Evolutionary conservation across 2,888 invertebrate genomes (phyloP), one percentile per base, ranked within the genome.

Genomic region (Drosophila barbarae): DNA sequence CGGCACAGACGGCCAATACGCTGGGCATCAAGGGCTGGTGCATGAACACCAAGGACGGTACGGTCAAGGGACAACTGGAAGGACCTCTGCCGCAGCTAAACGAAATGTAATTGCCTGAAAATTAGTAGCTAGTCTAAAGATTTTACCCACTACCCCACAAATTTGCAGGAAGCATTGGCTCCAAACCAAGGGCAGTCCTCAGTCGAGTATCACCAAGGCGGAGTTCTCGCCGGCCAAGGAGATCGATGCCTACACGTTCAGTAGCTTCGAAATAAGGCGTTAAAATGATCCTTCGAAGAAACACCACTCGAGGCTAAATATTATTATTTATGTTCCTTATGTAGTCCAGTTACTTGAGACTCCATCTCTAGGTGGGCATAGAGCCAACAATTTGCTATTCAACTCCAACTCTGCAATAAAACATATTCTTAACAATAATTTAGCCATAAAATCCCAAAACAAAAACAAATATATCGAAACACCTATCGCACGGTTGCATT

Each of bases 131-230:
- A 5, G 10, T n/a, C 13, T 2, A 30, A 38, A 46, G 10, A 10
- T 7, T 49, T 65, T 18, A 49, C 18, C 28, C 13, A 15, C 9
- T 26, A 35, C 26, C 47, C 38, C 26, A 15, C 41, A 49, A 51
- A 49, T 58, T 82, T 73, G 28, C 64, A 89, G 88, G 88, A 86
- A 86, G 61, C 32, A 77, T 28, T 89, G 88, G 88, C 67, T 96
- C 52, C 90, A 91, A 77, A 90, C 89, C n/a, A 92, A 90, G 10
- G 95, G 95, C 51, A 95, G 95, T 87, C 95, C 95, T 0, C 90
- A 91, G 74, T 94, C 95, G 21, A 90, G 89, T 71, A 95, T 96
- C 75, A 93, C 94, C 1, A 94, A 92, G 86, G 93, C 92, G 0
- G 93, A 93, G 69, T 96, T 95, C 87, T 90, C 90, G 26, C 93